Percentiles rank a stretch among this genome's conserved stretches.
These are phyloP conservation scores for Exaiptasia diaphana DNA, from an alignment of 64 coral and sea anemone species.

Conservation along the genomic window DNA sequence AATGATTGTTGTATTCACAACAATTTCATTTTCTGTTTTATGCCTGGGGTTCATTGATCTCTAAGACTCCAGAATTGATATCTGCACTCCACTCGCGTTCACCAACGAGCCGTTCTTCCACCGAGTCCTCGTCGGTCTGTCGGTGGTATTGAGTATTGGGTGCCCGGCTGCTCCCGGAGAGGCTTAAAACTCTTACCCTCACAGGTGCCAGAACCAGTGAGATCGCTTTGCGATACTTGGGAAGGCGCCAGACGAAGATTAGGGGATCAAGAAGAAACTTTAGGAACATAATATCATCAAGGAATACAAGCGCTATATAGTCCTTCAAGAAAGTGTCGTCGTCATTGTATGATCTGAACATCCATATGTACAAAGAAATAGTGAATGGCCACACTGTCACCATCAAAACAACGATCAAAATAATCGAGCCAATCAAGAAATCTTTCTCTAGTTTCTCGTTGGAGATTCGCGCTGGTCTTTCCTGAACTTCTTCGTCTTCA, in stretches of 20 bases:
- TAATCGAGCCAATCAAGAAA: conserved; percentile 28
- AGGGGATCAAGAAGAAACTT: conserved; percentile 15
- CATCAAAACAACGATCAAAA: conserved; percentile 31
- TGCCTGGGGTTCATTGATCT: background rate
- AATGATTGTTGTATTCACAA: too few relatives aligned
- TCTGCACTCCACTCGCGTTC: background rate
- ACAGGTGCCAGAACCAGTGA: background rate
- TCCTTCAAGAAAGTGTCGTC: background rate
- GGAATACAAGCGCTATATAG: background rate
- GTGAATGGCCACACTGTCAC: conserved; percentile 32
- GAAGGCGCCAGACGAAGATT: conserved; percentile 11
- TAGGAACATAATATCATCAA: background rate
- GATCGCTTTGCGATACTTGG: background rate
- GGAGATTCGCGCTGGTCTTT: background rate
- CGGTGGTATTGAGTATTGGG: background rate
- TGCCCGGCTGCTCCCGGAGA: background rate
- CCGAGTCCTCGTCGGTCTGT: background rate
- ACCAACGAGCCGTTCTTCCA: background rate
- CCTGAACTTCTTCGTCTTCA: background rate
- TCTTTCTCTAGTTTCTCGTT: conserved; percentile 45
- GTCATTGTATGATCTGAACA: background rate
- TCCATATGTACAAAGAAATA: background rate
- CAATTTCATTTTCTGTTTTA: too few relatives aligned
- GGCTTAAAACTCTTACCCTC: background rate
- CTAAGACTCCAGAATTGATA: background rate